Evolutionary conservation across 2,113 vertebrate genomes (phyloP).

Genomic region (Taxidea taxus): DNA sequence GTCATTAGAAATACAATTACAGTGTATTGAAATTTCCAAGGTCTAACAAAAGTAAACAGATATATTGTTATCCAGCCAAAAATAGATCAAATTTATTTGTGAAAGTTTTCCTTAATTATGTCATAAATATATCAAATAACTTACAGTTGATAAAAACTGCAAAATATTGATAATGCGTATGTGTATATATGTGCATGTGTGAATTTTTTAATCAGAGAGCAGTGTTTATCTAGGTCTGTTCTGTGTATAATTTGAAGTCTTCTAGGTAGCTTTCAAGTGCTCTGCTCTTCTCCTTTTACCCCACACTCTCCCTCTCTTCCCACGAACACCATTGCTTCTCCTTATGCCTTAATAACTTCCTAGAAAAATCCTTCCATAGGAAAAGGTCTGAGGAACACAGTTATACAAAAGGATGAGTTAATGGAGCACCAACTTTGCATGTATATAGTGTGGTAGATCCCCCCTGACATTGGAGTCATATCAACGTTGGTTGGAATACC

Average conservation of each 20-base stretch:
- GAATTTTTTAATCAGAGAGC: neutral
- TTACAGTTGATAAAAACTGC: constrained; percentile 37
- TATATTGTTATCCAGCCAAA: constrained; percentile 65
- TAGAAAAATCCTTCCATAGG: neutral
- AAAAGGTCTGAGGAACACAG: neutral
- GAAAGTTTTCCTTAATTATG: constrained; percentile 69
- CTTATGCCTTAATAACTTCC: neutral
- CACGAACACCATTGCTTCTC: neutral
- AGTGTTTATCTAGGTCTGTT: neutral
- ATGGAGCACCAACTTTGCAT: neutral
- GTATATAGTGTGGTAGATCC: no score
- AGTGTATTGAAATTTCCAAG: constrained; percentile 73
- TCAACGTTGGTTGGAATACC: neutral
- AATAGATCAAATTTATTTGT: constrained; percentile 70
- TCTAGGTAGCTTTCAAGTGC: neutral
- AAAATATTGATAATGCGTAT: neutral
- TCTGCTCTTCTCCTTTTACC: neutral
- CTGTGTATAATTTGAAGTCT: neutral
- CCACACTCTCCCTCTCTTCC: neutral
- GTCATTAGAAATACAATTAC: constrained; percentile 79
- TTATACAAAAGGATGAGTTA: neutral
- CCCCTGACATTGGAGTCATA: neutral
- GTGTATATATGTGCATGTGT: neutral
- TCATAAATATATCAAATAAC: constrained; percentile 68
- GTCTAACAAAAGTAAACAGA: constrained; percentile 69